Evolutionary conservation across 2,797 vertebrate genomes (phyloP), one percentile per base, ranked within the genome.

Genomic region (Semotilus atromaculatus): DNA sequence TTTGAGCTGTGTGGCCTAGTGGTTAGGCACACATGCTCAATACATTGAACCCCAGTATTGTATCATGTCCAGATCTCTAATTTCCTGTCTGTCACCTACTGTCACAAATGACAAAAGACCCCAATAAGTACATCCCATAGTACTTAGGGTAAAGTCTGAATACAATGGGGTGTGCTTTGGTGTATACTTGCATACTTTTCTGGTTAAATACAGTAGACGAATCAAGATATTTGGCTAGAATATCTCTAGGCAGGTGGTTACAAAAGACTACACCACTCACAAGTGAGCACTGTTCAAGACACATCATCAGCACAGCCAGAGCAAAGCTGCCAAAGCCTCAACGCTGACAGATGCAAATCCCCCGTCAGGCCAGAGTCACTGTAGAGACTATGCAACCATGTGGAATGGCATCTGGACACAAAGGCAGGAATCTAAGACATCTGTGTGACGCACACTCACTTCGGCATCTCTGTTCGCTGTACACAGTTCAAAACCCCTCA

Each of bases 351-450:
- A 36, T 3, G 9, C 62, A 76, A 84, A 83, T 86, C 88, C 85
- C 11, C 23, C 26, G 68, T 80, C 67, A 70, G 73, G 66, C 58
- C 40, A 72, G 79, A 89, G 86, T 89, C 87, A 86, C 68, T 76
- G 83, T 78, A 85, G 88, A 89, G 87, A 90, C 90, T 92, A 89
- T 72, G 76, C 85, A 81, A 87, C 91, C 94, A 95, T 92, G 94
- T 93, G 93, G 95, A 96, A 95, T 91, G 92, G 93, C 92, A 96
- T 95, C 92, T 94, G 91, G 88, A 93, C 91, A 94, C 92, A 95
- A 95, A 93, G 91, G 91, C 91, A 93, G 92, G 93, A 94, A 94
- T 94, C 92, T 86, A 88, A 93, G 92, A 93, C 90, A 90, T 90
- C 85, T 86, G 89, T 23, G 88, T 89, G 89, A 91, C 70, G 71